These are phyloP conservation scores for Drosophila mettleri DNA, from an alignment of 2,888 invertebrate genomes.

Conservation along the genomic window DNA sequence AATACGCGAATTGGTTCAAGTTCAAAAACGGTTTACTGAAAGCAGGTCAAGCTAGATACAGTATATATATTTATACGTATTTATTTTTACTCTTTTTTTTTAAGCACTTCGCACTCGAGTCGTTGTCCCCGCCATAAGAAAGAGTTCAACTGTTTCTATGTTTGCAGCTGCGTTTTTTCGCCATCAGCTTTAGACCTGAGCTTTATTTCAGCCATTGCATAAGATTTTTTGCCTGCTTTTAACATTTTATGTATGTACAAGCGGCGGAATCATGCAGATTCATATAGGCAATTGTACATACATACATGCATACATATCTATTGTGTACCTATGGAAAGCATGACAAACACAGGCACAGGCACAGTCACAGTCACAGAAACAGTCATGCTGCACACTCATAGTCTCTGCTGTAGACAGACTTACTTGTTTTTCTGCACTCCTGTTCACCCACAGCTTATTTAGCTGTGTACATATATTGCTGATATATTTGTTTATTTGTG, in stretches of 20 bases:
- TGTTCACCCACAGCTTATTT: neutral
- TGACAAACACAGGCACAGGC: neutral
- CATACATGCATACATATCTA: too few relatives aligned
- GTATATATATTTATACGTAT: neutral
- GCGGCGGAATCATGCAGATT: neutral
- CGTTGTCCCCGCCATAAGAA: slow-evolving; percentile 38
- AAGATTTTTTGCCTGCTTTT: slow-evolving; percentile 47
- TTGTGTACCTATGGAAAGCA: slow-evolving; percentile 2
- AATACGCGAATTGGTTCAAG: slow-evolving; percentile 72
- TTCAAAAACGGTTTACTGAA: slow-evolving; percentile 63
- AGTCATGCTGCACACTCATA: too few relatives aligned
- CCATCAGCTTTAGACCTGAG: slow-evolving; percentile 3
- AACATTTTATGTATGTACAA: neutral
- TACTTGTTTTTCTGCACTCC: neutral
- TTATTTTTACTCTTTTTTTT: neutral
- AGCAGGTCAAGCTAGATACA: slow-evolving; percentile 63
- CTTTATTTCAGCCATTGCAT: slow-evolving; percentile 32
- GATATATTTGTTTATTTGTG: neutral
- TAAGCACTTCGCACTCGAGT: neutral
- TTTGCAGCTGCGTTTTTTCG: slow-evolving; percentile 2
- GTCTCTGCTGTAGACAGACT: neutral
- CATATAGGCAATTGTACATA: neutral
- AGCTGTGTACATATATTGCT: neutral
- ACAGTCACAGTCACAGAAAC: slow-evolving; percentile 10
- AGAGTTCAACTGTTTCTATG: slow-evolving; percentile 63